Percentiles rank a stretch among this genome's conserved stretches.
Conservation (phyloP, 2,797 vertebrate species). For the Melanotaenia nigrans region DNA sequence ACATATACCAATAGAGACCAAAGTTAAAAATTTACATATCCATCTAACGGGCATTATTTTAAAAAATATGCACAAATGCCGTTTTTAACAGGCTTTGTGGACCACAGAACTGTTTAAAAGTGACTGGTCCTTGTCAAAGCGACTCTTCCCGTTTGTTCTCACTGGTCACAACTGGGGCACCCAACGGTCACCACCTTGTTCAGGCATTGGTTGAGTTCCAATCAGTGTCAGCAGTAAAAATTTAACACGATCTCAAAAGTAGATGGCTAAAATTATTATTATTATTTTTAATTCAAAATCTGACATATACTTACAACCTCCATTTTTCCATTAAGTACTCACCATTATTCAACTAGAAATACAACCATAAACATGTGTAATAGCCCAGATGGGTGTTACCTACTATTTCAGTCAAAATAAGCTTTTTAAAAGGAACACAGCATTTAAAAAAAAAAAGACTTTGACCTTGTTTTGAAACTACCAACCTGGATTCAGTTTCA, state of each 20-base stretch:
- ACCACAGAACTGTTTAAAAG: not conserved
- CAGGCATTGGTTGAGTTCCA: not conserved
- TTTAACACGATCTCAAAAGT: not conserved
- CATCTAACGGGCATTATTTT: not conserved
- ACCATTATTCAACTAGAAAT: not conserved
- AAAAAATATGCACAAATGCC: not conserved
- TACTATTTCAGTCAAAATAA: not conserved
- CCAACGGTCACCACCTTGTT: not conserved
- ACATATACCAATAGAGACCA: not conserved
- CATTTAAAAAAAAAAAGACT: not conserved
- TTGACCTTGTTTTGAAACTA: conserved; percentile 8
- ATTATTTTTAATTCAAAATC: too few species aligned
- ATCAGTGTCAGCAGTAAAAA: not conserved
- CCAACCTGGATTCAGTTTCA: not conserved
- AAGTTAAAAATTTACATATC: not conserved
- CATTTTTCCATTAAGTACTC: not conserved
- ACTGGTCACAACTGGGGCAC: not conserved
- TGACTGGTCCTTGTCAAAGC: not conserved
- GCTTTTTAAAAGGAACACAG: conserved; percentile 4
- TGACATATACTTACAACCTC: not conserved
- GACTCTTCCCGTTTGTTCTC: not conserved
- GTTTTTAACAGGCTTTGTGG: not conserved
- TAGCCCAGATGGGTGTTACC: not conserved
- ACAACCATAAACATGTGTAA: not conserved
- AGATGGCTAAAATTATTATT: too few species aligned